Base-by-base conservation (phyloP, 2,113 vertebrate genomes). In the Tenebrosternarchus preto region DNA sequence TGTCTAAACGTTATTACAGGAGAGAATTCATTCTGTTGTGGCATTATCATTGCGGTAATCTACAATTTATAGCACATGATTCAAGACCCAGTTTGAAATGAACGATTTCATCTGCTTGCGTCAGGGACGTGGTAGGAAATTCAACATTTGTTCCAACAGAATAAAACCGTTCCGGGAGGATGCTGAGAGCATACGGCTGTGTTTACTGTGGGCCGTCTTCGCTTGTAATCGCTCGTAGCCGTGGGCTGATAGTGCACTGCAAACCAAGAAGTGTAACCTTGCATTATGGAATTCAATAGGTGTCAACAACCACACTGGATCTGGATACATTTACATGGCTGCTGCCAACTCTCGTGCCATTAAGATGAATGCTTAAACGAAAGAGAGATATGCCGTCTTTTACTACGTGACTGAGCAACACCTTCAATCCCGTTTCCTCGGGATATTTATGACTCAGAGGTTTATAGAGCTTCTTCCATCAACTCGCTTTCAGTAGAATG, bases 401-500 rank as follows among this genome's bases (percentile, higher is more conserved):
- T 5, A n/a, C 22, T 16, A 36, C 6, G 29, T 63, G 74, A 70
- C 24, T 71, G 57, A 55, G 75, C 2, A 25, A 8, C 25, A 76
- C 22, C 57, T 76, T 63, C 43, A 46, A 29, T 64, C 61, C 70
- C 33, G 17, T 56, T 17, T 76, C 55, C 80, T 70, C 36, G 19
- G 66, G 64, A 75, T 24, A 27, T 33, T 46, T 9, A 25, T 76
- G 57, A 82, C 59, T 82, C 80, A 71, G 11, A 71, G 66, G 43
- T 55, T 71, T 79, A 70, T n/a, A 43, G 15, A 69, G 31, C 56
- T 55, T 27, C 60, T 27, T 33, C 67, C 56, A 50, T 27, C 29
- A 53, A 72, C 80, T 67, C 50, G 77, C 74, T 72, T 73, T 82
- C 36, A 50, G 15, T 15, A 1, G 39, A 46, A 11, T 46, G 8